phyloP scores from a whole-genome alignment of 1,140 invertebrate genomes.

The Euura saliciscinereae region DNA sequence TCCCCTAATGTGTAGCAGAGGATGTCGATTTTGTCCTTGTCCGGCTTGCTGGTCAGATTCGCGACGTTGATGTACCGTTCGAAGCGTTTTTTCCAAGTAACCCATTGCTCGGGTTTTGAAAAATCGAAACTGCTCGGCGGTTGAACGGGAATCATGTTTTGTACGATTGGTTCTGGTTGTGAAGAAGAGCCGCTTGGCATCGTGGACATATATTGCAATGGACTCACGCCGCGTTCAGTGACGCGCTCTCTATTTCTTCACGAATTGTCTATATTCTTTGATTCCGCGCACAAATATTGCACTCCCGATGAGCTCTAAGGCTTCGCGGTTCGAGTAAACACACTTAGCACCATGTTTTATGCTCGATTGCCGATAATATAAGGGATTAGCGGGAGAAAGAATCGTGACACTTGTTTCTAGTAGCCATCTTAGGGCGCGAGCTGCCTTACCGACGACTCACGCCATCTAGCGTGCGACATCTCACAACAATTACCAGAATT shows the following conservation, averaged over 20 bases:
- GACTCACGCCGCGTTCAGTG: neutral
- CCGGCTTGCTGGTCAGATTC: conserved; percentile 13
- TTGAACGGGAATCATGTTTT: conserved; percentile 1
- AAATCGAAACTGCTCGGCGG: conserved; percentile 25
- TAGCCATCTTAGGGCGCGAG: too few relatives aligned
- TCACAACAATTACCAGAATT: too few relatives aligned
- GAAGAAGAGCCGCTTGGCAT: too few relatives aligned
- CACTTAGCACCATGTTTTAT: conserved; percentile 19
- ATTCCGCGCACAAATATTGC: neutral
- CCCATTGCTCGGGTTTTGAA: conserved; percentile 20
- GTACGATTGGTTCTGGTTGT: neutral
- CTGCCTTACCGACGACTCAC: too few relatives aligned
- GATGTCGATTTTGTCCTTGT: conserved; percentile 30
- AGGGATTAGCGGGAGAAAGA: too few relatives aligned
- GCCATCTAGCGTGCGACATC: too few relatives aligned
- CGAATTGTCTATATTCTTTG: neutral
- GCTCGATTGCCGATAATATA: neutral
- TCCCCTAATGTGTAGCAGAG: conserved; percentile 32
- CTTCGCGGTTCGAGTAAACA: neutral
- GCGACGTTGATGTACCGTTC: conserved; percentile 29
- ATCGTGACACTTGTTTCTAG: too few relatives aligned
- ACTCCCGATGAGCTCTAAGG: neutral
- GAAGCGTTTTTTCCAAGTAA: conserved; percentile 30
- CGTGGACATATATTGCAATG: neutral
- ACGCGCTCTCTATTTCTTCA: neutral